Percentiles rank a stretch among this genome's conserved stretches.
phyloP scores from a whole-genome alignment of 2,113 vertebrate genomes.

The Gopherus evgoodei region DNA sequence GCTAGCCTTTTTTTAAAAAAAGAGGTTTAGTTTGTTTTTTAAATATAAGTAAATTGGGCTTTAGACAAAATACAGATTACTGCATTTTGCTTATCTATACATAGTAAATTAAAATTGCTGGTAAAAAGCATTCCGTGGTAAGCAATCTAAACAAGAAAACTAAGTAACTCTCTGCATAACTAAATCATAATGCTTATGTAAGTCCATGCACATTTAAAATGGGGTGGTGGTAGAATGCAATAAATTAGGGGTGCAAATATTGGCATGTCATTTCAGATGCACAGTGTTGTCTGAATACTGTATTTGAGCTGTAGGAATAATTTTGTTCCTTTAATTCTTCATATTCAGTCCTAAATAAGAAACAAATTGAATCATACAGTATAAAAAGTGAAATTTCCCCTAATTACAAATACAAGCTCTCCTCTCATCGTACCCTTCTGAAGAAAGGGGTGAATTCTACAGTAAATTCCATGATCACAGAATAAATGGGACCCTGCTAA shows the following conservation, averaged over 20 bases:
- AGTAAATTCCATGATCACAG: background rate
- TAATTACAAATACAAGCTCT: background rate
- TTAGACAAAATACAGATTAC: background rate
- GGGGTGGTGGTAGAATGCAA: background rate
- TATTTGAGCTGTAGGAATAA: background rate
- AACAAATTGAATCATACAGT: background rate
- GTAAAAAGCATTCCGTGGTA: background rate
- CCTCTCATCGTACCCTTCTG: background rate
- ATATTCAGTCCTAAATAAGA: fast-evolving
- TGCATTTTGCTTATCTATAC: constrained; percentile 1
- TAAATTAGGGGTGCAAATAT: background rate
- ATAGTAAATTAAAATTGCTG: background rate
- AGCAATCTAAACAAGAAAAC: background rate
- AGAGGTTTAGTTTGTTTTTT: background rate
- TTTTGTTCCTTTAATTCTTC: background rate
- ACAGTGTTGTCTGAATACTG: background rate
- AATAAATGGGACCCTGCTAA: background rate
- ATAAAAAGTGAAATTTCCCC: background rate
- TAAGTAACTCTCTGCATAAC: background rate
- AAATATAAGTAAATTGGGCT: background rate
- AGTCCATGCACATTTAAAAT: background rate
- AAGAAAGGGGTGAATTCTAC: background rate
- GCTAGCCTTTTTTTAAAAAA: background rate
- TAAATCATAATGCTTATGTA: background rate
- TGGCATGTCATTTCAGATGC: background rate